phyloP scores from a whole-genome alignment of 2,888 invertebrate species.

The Erynnis tages region DNA sequence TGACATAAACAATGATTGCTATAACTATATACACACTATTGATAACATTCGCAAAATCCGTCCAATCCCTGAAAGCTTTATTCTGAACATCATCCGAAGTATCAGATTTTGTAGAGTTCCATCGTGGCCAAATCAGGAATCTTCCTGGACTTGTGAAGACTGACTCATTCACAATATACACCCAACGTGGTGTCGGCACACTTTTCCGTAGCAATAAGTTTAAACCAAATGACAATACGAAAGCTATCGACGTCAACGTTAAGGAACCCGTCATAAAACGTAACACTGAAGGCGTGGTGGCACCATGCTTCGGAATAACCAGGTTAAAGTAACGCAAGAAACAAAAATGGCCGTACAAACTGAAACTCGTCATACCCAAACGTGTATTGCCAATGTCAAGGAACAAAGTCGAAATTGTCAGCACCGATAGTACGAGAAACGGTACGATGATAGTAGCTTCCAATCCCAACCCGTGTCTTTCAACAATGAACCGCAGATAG shows the following conservation, averaged over 20 bases:
- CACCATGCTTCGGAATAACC: conserved; percentile 41
- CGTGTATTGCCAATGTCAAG: conserved; percentile 43
- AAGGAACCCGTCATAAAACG: conserved; percentile 45
- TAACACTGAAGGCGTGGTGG: conserved; percentile 44
- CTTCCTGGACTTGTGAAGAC: conserved; percentile 35
- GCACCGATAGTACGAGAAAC: conserved; percentile 37
- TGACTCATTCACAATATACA: conserved; percentile 38
- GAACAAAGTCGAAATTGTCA: conserved; percentile 41
- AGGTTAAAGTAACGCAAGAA: conserved; percentile 38
- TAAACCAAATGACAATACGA: conserved; percentile 40
- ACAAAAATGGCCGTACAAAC: conserved; percentile 43
- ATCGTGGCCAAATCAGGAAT: conserved; percentile 40
- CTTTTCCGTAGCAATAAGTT: conserved; percentile 34
- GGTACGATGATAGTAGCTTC: conserved; percentile 46
- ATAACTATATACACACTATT: conserved; percentile 36
- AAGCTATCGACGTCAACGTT: conserved; percentile 37
- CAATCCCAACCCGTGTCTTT: conserved; percentile 45
- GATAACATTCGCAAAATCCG: conserved; percentile 41
- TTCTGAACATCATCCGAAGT: conserved; percentile 4
- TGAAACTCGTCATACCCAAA: conserved; percentile 41
- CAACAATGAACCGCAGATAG: conserved; percentile 43
- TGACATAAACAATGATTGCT: background rate
- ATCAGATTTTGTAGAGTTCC: conserved; percentile 32
- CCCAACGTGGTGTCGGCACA: conserved; percentile 33
- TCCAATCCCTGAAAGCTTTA: conserved; percentile 38